phyloP scores from a whole-genome alignment of 1,140 invertebrate genomes.

The Diabrotica undecimpunctata region DNA sequence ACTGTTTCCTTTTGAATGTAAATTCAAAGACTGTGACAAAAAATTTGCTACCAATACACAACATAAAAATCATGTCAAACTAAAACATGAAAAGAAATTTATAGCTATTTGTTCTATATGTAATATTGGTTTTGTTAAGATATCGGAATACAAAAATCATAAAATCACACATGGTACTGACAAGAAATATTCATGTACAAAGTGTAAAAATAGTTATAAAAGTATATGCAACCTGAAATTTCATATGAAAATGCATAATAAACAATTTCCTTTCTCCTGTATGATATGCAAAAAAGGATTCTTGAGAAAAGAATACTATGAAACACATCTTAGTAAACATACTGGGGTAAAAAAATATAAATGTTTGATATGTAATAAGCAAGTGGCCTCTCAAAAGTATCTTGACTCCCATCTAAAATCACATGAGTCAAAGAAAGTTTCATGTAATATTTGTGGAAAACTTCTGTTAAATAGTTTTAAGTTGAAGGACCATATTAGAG shows the following conservation, averaged over 20 bases:
- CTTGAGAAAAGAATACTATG: conserved; percentile 42
- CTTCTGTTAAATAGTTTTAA: conserved; percentile 33
- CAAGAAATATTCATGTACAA: conserved; percentile 40
- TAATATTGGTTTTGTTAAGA: conserved; percentile 43
- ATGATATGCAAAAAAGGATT: conserved; percentile 42
- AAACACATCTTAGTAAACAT: conserved; percentile 42
- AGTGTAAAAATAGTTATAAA: conserved; percentile 44
- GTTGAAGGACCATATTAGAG: conserved; percentile 39
- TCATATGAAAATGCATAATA: conserved; percentile 43
- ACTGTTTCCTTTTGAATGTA: conserved; percentile 38
- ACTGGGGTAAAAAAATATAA: conserved; percentile 41
- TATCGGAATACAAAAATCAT: conserved; percentile 42
- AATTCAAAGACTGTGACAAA: conserved; percentile 37
- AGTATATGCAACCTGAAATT: conserved; percentile 44
- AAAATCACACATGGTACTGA: conserved; percentile 39
- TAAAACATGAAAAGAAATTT: conserved; percentile 45
- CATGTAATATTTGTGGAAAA: conserved; percentile 42
- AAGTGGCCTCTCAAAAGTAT: conserved; percentile 42
- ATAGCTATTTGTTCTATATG: conserved; percentile 42
- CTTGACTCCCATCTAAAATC: conserved; percentile 42
- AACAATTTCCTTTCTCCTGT: conserved; percentile 37
- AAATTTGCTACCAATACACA: conserved; percentile 40
- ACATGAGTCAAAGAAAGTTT: conserved; percentile 37
- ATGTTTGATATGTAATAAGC: conserved; percentile 38
- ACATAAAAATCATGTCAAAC: conserved; percentile 40